Base-by-base conservation (phyloP, 2,888 invertebrate genomes). In the Amblyjoppa fuscipennis region DNA sequence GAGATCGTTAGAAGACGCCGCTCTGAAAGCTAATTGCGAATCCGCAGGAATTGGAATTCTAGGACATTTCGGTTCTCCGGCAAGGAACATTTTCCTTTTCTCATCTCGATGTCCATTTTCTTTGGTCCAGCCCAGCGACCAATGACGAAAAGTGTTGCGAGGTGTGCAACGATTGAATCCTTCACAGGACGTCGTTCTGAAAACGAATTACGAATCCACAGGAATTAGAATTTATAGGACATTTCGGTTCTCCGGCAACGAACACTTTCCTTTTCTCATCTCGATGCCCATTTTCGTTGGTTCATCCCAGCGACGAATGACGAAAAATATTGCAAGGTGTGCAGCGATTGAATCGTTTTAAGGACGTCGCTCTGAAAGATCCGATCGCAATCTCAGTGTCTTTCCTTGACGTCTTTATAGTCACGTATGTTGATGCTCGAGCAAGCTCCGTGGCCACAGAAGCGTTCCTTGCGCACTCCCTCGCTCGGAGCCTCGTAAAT, bases 401-500 rank as follows among this genome's bases (percentile, higher is more conserved):
- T 77, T 66, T 71, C 71, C 41, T 31, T 61, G 74, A 79, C 78
- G 51, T 61, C 56, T 74, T 82, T 76, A 82, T 53, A 45, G 64
- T 71, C 51, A 71, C 71, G 41, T 70, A 71, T 71, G 80, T 59
- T 20, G 75, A 75, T 64, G 20, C 45, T 41, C 69, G 51, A 6
- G 49, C 51, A 34, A 75, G 49, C 68, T 20, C 16, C 31, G 41
- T 41, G 25, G 56, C 59, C 13, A 56, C 38, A 73, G 34, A 64
- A 38, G 34, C 31, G 64, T 34, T 64, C 31, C 34, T 28, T 31
- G 61, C 56, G 56, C 56, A n/a, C 61, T 64, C 64, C 49, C 64
- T 20, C 56, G 25, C 56, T 56, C 56, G 25, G 11, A 59, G 59
- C 9, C 82, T 85, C 85, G 85, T 85, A 82, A 85, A 85, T 85